Percentiles rank a stretch among this genome's conserved stretches.
Conservation (phyloP, 2,888 invertebrate genomes). For the Melinaea menophilus region DNA sequence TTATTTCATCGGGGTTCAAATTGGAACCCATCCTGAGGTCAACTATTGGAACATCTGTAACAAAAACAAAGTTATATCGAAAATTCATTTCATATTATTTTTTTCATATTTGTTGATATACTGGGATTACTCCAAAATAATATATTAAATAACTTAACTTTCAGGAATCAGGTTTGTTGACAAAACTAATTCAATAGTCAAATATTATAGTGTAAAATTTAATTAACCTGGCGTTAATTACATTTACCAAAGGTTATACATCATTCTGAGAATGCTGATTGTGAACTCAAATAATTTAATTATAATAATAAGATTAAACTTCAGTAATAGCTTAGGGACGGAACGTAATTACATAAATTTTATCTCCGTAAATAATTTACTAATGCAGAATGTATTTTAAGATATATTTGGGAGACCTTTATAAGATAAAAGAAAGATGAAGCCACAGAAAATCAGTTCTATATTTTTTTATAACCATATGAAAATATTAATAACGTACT, state of each 20-base stretch:
- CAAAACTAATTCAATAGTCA: not conserved
- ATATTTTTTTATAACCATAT: no score
- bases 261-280: not conserved
- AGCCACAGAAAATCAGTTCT: no score
- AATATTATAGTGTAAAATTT: conserved; percentile 3
- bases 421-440: no score
- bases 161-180: conserved; percentile 2
- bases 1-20: conserved; percentile 90
- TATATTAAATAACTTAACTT: not conserved
- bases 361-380: no score
- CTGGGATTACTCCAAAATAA: no score
- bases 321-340: no score
- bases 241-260: not conserved
- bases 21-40: conserved; percentile 90
- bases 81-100: not conserved
- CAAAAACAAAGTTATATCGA: conserved; percentile 34
- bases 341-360: no score
- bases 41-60: conserved; percentile 88
- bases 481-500: not conserved
- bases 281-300: not conserved
- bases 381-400: no score
- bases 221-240: conserved; percentile 2
- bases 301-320: not conserved
- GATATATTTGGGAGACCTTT: no score
- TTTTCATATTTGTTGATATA: no score